A percentile compares a stretch with the other conserved stretches of the same genome.
phyloP scores from a whole-genome alignment of 2,797 vertebrate species.

The Rhinichthys osculus region DNA sequence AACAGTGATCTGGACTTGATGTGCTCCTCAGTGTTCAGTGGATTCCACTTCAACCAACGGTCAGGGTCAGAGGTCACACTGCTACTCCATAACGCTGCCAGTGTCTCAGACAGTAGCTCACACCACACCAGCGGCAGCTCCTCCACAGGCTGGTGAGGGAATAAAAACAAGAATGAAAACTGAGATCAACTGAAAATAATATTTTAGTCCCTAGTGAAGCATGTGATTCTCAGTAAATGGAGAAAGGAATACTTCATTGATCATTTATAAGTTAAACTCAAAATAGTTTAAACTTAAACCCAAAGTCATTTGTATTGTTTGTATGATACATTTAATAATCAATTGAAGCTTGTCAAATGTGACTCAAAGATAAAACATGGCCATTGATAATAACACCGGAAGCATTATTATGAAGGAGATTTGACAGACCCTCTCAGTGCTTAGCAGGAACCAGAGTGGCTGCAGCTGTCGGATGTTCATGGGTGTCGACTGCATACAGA shows the following conservation, averaged over 20 bases:
- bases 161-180: slow-evolving; percentile 30
- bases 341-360: neutral
- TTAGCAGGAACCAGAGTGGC: slow-evolving; percentile 86
- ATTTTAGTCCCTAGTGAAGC: neutral
- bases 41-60: slow-evolving; percentile 90
- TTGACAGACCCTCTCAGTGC: slow-evolving; percentile 81
- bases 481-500: slow-evolving; percentile 89
- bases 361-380: neutral
- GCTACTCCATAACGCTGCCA: slow-evolving; percentile 88
- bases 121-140: slow-evolving; percentile 86
- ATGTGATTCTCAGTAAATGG: neutral
- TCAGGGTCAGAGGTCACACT: slow-evolving; percentile 87
- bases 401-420: neutral
- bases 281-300: too few species aligned
- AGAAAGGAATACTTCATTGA: neutral
- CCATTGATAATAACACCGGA: neutral
- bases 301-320: neutral
- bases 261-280: neutral
- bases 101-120: slow-evolving; percentile 83
- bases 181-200: neutral
- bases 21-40: slow-evolving; percentile 67
- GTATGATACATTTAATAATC: too few species aligned
- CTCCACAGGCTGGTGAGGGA: slow-evolving; percentile 74
- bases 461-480: slow-evolving; percentile 85
- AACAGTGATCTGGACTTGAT: slow-evolving; percentile 65